Evolutionary conservation across 2,113 vertebrate genomes (phyloP), one percentile per base, ranked within the genome.

Genomic region (Bubo scandiacus): DNA sequence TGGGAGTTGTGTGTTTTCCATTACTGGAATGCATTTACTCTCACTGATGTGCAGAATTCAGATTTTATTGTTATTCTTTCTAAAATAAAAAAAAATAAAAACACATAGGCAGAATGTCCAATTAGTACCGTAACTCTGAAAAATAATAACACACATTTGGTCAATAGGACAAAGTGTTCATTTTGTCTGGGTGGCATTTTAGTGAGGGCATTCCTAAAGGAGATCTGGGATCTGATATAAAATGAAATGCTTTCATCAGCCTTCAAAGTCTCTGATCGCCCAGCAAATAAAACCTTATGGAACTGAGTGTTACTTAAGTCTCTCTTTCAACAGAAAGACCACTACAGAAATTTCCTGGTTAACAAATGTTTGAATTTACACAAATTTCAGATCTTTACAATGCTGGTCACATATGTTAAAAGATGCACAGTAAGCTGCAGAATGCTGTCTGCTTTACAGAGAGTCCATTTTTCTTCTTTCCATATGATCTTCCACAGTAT

Each of bases 51-150:
- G 36, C 38, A 94, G 65, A 80, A 91, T 70, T 77, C 8, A 3
- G 57, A 82, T 74, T 91, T 92, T 63, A 84, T 40, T 67, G 51
- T 54, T 96, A 72, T 43, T 94, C 52, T 84, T 96, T 79, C 80
- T 62, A 65, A 90, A 88, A 74, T 26, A 49, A 83, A 92, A 79
- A 79, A 67, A 90, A 88, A 74, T 21, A 49, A 83, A 55, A 12
- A 42, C 40, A 45, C 74, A 57, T 83, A 42, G 58, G 65, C 71
- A 65, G 61, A 81, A 63, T 71, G 67, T 77, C 49, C 42, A 74
- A 40, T 42, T 23, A 68, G 34, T 38, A 30, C 16, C 45, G 21
- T 38, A 57, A 70, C 81, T 54, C 57, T n/a, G 73, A 70, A 88
- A 82, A 92, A 58, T 15, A 84, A 79, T 63, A 61, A 49, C 19